Conservation (phyloP, 1,140 invertebrate genomes). For the Lepeophtheirus salmonis region DNA sequence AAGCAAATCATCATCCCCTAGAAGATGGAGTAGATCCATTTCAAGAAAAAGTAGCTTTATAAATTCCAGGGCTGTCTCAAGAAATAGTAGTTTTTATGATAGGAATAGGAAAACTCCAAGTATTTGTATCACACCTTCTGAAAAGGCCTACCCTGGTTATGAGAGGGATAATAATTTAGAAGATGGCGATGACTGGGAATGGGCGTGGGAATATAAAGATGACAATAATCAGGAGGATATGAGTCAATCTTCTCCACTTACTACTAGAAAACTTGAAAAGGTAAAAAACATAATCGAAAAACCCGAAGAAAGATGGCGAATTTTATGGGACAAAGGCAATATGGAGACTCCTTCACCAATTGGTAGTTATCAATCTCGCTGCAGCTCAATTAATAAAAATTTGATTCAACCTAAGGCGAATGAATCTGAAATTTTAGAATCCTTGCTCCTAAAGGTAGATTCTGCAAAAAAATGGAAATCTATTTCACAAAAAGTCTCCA, state of each 20-base stretch:
- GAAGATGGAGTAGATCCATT: not conserved
- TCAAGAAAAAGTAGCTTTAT: conserved; percentile 3
- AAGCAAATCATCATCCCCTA: not conserved
- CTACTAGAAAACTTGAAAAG: not conserved
- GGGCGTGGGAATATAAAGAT: conserved; percentile 3
- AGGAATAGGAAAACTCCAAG: not conserved
- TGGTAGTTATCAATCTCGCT: not conserved
- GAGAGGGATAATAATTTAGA: not conserved
- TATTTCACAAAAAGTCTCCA: conserved; percentile 4
- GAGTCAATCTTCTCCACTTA: not conserved
- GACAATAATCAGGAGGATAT: not conserved
- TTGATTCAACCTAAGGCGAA: not conserved
- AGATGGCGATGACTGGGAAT: conserved; percentile 7
- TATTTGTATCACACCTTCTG: conserved; percentile 2
- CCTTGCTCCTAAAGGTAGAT: not conserved
- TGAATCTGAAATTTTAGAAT: not conserved
- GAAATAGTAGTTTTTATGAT: not conserved
- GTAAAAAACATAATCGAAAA: conserved; percentile 9
- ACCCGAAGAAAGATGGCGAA: conserved; percentile 1
- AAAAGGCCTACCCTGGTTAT: not conserved
- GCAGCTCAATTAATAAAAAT: not conserved
- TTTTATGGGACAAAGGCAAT: not conserved
- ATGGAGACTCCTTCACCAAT: not conserved
- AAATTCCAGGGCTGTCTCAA: not conserved
- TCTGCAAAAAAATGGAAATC: conserved; percentile 11